A percentile compares a stretch with the other conserved stretches of the same genome.
Conservation (phyloP, 2,888 invertebrate genomes). For the Zhengitettix transpicula region DNA sequence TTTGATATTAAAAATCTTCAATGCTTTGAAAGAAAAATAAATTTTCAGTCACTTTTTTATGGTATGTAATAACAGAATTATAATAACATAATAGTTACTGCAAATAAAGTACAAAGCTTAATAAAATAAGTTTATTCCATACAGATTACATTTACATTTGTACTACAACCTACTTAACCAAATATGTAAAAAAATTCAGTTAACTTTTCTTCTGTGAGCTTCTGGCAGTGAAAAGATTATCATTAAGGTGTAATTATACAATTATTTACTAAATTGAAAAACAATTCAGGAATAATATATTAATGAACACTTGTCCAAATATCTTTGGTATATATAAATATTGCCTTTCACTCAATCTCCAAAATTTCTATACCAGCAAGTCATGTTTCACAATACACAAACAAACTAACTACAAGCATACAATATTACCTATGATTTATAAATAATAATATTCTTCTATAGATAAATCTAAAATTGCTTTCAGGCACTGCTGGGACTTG, state of each 20-base stretch:
- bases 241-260: too few relatives aligned
- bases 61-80: too few relatives aligned
- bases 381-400: background rate
- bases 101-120: background rate
- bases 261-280: background rate
- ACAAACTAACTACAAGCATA: background rate
- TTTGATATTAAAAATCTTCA: too few relatives aligned
- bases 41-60: too few relatives aligned
- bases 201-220: too few relatives aligned
- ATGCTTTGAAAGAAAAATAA: too few relatives aligned
- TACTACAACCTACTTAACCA: background rate
- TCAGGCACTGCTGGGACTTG: background rate
- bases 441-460: background rate
- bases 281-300: background rate
- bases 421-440: too few relatives aligned
- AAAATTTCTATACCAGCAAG: background rate
- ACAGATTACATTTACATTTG: background rate
- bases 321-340: conserved; percentile 5
- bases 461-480: background rate
- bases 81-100: too few relatives aligned
- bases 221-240: too few relatives aligned
- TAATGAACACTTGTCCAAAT: background rate
- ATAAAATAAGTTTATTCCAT: background rate
- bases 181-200: too few relatives aligned
- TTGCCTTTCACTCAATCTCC: background rate